Conservation (phyloP, 1,140 invertebrate species). For the Batillaria attramentaria region DNA sequence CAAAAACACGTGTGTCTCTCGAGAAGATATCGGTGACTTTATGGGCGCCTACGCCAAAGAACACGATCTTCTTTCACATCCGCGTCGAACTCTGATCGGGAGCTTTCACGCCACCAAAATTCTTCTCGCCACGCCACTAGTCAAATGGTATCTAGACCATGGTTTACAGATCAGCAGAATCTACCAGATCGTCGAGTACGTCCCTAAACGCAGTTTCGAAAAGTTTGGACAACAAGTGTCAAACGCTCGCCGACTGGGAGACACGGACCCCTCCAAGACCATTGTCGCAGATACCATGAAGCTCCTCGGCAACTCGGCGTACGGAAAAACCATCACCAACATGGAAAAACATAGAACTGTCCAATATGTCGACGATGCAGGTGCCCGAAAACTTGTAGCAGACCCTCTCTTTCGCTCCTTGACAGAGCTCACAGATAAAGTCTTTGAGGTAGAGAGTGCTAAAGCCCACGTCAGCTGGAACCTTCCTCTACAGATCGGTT, state of each 20-base stretch:
- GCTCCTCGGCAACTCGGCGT: not conserved
- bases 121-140: constrained; percentile 42
- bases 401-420: not conserved
- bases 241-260: not conserved
- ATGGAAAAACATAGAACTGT: not conserved
- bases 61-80: constrained; percentile 34
- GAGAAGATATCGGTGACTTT: constrained; percentile 42
- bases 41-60: constrained; percentile 40
- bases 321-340: not conserved
- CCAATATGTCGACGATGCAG: not conserved
- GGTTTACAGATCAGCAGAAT: constrained; percentile 42
- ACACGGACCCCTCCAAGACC: not conserved
- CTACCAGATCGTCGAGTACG: constrained; percentile 51
- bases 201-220: not conserved
- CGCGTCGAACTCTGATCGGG: constrained; percentile 38
- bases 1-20: constrained; percentile 34
- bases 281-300: not conserved
- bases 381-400: not conserved
- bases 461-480: not conserved
- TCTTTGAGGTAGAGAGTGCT: not conserved
- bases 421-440: not conserved
- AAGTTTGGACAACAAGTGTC: not conserved
- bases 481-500: not conserved
- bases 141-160: constrained; percentile 51
- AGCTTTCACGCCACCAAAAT: constrained; percentile 43